Conservation (phyloP, 2,113 vertebrate species). For the Amblyornis subalaris region DNA sequence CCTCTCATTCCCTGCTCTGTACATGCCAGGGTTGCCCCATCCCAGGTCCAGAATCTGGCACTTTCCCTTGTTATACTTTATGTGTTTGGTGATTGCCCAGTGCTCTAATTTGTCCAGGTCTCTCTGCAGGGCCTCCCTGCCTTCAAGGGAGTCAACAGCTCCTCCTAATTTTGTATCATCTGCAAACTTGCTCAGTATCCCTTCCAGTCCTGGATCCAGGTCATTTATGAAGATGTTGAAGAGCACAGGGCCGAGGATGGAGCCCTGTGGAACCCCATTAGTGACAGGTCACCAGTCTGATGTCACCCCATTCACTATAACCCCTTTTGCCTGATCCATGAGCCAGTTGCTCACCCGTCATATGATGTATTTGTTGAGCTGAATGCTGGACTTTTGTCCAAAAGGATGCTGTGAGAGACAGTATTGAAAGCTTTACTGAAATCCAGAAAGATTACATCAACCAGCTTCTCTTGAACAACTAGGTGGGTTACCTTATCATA, state of each 20-base stretch:
- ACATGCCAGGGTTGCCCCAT: accelerated
- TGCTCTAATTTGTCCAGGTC: background rate
- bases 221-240: background rate
- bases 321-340: accelerated
- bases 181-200: background rate
- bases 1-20: background rate
- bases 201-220: accelerated
- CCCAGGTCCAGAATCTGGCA: background rate
- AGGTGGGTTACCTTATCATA: background rate
- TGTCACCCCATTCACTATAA: background rate
- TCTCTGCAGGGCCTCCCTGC: background rate
- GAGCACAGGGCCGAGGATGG: accelerated
- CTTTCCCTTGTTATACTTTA: background rate
- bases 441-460: background rate
- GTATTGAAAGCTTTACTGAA: background rate
- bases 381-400: background rate
- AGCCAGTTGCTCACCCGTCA: background rate
- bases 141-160: background rate
- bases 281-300: background rate
- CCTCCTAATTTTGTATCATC: background rate
- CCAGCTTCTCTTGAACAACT: background rate
- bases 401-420: background rate
- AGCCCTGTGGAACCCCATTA: background rate
- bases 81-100: background rate
- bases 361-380: too few relatives aligned